These are phyloP conservation scores for Hydrolagus affinis DNA, from an alignment of 2,113 vertebrate species.

Conservation along the genomic window DNA sequence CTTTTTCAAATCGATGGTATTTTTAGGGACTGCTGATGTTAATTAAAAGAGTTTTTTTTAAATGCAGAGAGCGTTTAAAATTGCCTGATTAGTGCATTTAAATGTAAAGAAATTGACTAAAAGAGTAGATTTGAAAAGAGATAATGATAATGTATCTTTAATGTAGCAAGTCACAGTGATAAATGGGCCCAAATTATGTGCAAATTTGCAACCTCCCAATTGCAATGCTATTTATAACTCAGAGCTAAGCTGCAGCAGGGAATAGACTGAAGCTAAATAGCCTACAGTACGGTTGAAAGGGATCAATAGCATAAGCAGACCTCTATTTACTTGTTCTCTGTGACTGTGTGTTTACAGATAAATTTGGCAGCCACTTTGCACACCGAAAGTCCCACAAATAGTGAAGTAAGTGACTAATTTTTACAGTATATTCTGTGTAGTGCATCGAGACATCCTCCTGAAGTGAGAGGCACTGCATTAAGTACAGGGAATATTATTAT, in stretches of 20 bases:
- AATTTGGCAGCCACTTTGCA: too few species aligned
- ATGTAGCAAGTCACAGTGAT: neutral
- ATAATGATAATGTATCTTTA: neutral
- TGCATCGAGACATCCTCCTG: neutral
- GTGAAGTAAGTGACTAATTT: too few species aligned
- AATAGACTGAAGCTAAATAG: neutral
- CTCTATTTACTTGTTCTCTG: neutral
- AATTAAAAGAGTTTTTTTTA: neutral
- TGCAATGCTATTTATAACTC: neutral
- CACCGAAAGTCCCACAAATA: too few species aligned
- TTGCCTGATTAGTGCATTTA: neutral
- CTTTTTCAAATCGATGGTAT: neutral
- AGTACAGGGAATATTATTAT: neutral
- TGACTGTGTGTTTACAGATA: too few species aligned
- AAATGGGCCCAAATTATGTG: neutral
- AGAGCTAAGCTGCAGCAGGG: neutral
- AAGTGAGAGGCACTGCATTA: neutral
- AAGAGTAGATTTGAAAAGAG: neutral
- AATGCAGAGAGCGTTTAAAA: neutral
- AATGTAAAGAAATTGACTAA: slow-evolving; percentile 17
- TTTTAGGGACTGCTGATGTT: neutral
- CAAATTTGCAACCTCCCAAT: neutral
- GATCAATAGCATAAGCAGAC: neutral
- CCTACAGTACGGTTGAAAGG: neutral
- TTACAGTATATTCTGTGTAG: neutral